Evolutionary conservation across 2,797 vertebrate genomes (phyloP).

Genomic region (Yasuhikotakia modesta): DNA sequence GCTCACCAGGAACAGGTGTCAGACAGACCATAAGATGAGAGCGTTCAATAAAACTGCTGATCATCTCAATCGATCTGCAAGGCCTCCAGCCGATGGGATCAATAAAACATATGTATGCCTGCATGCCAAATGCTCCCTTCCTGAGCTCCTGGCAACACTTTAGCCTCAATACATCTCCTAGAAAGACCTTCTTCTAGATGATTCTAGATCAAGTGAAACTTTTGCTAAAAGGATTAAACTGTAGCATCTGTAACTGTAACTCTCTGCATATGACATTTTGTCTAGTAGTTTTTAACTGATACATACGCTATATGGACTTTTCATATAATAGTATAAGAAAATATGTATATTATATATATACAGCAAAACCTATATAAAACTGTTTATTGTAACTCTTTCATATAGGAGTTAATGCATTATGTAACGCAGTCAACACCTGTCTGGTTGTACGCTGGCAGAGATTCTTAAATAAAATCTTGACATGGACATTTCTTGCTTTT

Average conservation of each 20-base stretch:
- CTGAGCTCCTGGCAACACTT: conserved; percentile 33
- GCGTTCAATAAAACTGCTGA: conserved; percentile 74
- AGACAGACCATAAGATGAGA: conserved; percentile 61
- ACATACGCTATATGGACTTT: too few species aligned
- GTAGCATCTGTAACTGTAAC: too few species aligned
- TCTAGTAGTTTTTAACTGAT: too few species aligned
- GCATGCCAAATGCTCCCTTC: conserved; percentile 69
- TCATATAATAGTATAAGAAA: too few species aligned
- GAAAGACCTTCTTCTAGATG: neutral
- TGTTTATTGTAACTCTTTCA: neutral
- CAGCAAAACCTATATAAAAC: neutral
- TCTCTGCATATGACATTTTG: too few species aligned
- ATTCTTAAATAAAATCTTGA: neutral
- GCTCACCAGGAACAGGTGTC: conserved; percentile 56
- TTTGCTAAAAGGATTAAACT: neutral
- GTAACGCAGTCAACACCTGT: neutral
- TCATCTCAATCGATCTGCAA: conserved; percentile 76
- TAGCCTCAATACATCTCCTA: conserved; percentile 37
- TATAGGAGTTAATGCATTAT: neutral
- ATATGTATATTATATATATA: too few species aligned
- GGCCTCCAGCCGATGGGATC: conserved; percentile 74
- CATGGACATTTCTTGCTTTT: too few species aligned
- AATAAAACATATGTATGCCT: conserved; percentile 76
- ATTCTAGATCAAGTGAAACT: neutral
- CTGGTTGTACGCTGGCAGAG: neutral